Evolutionary conservation across 2,888 invertebrate species (phyloP).

Genomic region (Zaprionus obscuricornis): DNA sequence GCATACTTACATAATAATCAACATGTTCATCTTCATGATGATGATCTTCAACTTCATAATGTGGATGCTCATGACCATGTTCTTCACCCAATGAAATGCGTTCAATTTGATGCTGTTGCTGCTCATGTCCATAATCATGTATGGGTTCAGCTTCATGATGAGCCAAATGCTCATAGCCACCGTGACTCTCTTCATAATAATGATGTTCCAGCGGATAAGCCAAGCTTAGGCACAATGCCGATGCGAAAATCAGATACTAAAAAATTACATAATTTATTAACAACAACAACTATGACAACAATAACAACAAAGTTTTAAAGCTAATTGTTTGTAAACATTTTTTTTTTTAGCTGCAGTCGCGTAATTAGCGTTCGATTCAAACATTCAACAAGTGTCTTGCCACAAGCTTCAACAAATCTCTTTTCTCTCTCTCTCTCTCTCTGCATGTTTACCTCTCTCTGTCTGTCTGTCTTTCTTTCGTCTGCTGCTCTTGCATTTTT

Average conservation of each 20-base stretch:
- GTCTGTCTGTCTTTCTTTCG: not conserved
- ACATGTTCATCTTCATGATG: slow-evolving; percentile 85
- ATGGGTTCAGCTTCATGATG: slow-evolving; percentile 70
- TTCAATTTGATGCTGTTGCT: slow-evolving; percentile 75
- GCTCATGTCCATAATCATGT: slow-evolving; percentile 75
- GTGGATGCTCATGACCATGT: slow-evolving; percentile 82
- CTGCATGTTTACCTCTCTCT: not conserved
- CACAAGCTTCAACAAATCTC: slow-evolving; percentile 20
- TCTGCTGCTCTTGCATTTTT: slow-evolving; percentile 22
- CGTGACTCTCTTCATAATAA: slow-evolving; percentile 76
- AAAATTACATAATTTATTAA: slow-evolving; percentile 60
- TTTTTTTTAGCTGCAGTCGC: slow-evolving; percentile 1
- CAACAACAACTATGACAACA: slow-evolving; percentile 9
- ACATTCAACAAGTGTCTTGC: slow-evolving; percentile 28
- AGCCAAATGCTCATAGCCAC: slow-evolving; percentile 77
- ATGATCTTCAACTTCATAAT: slow-evolving; percentile 60
- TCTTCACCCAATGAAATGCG: slow-evolving; percentile 80
- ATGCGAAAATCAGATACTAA: slow-evolving; percentile 83
- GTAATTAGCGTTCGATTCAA: slow-evolving; percentile 65
- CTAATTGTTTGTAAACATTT: slow-evolving; percentile 67
- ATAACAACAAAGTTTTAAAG: too few relatives aligned
- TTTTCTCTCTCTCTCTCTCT: slow-evolving; percentile 20
- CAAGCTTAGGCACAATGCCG: slow-evolving; percentile 80
- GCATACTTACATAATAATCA: slow-evolving; percentile 87
- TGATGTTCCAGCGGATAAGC: slow-evolving; percentile 83